Percentiles rank a stretch among this genome's conserved stretches.
These are phyloP conservation scores for Brenthis hecate DNA, from an alignment of 2,888 invertebrate genomes.

Conservation along the genomic window DNA sequence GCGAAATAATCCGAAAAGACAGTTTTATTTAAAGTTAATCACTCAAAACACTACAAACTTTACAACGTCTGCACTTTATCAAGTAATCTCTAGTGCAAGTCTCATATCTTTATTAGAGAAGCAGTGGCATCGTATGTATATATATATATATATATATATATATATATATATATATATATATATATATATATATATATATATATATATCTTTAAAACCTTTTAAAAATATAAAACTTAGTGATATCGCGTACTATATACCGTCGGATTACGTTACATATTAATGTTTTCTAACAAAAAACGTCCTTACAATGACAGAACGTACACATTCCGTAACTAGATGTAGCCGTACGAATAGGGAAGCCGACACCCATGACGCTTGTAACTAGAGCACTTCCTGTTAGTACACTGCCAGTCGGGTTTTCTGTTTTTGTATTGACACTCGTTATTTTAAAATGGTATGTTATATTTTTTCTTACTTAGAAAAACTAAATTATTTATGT, in stretches of 20 bases:
- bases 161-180: too few species aligned
- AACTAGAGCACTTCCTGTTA: constrained; percentile 38
- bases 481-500: too few species aligned
- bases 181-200: too few species aligned
- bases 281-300: constrained; percentile 22
- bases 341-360: constrained; percentile 29
- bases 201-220: neutral
- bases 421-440: constrained; percentile 10
- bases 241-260: neutral
- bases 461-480: neutral
- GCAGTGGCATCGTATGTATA: too few species aligned
- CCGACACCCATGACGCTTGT: constrained; percentile 38
- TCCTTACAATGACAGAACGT: constrained; percentile 32
- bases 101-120: too few species aligned
- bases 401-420: constrained; percentile 20
- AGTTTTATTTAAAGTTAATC: too few species aligned
- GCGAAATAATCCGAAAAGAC: too few species aligned
- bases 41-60: too few species aligned
- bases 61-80: too few species aligned
- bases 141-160: too few species aligned
- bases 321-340: constrained; percentile 36
- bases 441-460: neutral
- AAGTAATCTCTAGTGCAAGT: too few species aligned
- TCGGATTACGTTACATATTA: constrained; percentile 8
- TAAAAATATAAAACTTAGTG: neutral